Conservation (phyloP, 2,797 vertebrate genomes). For the Liparis tanakae region DNA sequence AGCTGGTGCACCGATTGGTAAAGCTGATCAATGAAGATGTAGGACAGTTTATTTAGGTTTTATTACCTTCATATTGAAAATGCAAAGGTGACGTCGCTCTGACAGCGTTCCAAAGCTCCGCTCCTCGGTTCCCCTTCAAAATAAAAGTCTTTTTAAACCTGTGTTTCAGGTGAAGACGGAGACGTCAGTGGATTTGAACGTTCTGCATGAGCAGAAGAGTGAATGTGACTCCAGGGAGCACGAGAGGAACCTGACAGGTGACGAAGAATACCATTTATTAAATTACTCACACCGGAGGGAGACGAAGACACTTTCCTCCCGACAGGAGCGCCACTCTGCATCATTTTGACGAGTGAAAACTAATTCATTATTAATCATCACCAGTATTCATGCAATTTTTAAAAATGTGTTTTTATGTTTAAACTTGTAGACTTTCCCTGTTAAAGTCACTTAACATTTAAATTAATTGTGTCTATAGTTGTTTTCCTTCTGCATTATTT, state of each 20-base stretch:
- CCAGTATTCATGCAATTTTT: too few relatives aligned
- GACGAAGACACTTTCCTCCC: not conserved
- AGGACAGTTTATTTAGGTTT: too few relatives aligned
- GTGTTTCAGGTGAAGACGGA: constrained; percentile 83
- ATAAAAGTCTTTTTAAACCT: not conserved
- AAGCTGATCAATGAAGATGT: too few relatives aligned
- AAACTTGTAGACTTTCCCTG: not conserved
- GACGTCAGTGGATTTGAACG: constrained; percentile 77
- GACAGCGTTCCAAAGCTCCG: not conserved
- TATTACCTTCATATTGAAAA: too few relatives aligned
- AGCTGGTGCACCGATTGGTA: too few relatives aligned
- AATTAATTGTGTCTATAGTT: not conserved
- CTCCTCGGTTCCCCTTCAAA: not conserved
- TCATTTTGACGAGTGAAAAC: not conserved
- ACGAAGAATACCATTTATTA: not conserved
- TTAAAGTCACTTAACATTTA: not conserved
- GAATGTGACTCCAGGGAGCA: constrained; percentile 72
- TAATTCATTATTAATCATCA: not conserved
- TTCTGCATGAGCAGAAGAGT: constrained; percentile 79
- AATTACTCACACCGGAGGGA: too few relatives aligned
- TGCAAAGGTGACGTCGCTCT: not conserved
- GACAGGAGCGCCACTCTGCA: not conserved
- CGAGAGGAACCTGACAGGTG: constrained; percentile 80
- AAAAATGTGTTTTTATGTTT: too few relatives aligned
- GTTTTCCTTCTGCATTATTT: not conserved